Base-by-base conservation (phyloP, 2,888 invertebrate genomes). In the Ophion obscuratus region DNA sequence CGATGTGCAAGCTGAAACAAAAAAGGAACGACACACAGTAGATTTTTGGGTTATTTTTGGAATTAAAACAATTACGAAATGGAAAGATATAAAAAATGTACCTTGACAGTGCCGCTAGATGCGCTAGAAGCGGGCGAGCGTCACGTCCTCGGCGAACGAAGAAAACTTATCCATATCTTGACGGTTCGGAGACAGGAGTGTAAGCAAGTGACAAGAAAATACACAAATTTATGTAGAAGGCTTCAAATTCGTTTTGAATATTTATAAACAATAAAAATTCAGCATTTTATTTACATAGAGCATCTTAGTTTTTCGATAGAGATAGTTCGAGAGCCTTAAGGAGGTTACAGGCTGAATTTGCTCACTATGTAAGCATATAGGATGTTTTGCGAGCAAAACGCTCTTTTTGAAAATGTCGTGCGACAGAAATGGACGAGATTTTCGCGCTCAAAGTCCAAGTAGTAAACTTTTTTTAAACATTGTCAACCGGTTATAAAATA, bases 61-160 rank as follows among this genome's bases (percentile, higher is more conserved):
- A 11, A 27, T 44, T 20, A 1, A 47, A 47, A 47, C 47, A 47
- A 47, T 47, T 47, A 9, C 14, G 3, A 10, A 47, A 47, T 47
- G 11, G 3, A 47, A 47, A 47, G 14, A 0, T 40, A 17, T 40
- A 17, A 27, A 74, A 62, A 79, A 87, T 87, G 92, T 92, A 93
- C 93, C 93, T 93, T 93, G 93, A 93, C 93, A 93, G 93, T 93
- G 93, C 93, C 93, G 93, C 93, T 93, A 93, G 93, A 93, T 93
- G 93, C 93, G 93, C 93, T 93, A 93, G 93, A 93, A 93, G 91
- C 93, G 93, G 91, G 93, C 93, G 90, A 93, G 92, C 91, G 92
- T 93, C 91, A 93, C 92, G 91, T 93, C 93, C 92, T 93, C 93
- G 90, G 92, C 93, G 93, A 93, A 93, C 91, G 93, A 93, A 92